Evolutionary conservation across 2,888 invertebrate species (phyloP).

Genomic region (Yponomeuta evonymella): DNA sequence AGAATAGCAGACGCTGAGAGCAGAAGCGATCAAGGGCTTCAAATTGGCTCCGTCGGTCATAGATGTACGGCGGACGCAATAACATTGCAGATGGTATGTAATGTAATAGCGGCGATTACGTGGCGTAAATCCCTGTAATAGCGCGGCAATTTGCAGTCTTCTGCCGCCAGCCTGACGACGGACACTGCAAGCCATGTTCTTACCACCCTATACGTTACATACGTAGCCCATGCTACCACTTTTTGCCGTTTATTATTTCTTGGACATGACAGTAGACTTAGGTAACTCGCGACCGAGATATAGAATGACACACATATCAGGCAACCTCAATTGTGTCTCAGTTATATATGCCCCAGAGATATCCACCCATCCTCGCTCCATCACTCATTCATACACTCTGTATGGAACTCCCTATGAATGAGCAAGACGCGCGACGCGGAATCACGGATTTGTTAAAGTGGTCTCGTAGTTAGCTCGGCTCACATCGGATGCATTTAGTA

Average conservation of each 20-base stretch:
- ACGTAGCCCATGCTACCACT: neutral
- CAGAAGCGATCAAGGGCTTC: neutral
- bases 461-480: too few relatives aligned
- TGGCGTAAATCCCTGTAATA: slow-evolving; percentile 47
- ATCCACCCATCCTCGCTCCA: too few relatives aligned
- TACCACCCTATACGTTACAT: neutral
- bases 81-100: slow-evolving; percentile 28
- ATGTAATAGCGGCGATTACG: slow-evolving; percentile 44
- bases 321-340: too few relatives aligned
- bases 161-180: slow-evolving; percentile 24
- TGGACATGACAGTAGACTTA: neutral
- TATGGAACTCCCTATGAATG: too few relatives aligned
- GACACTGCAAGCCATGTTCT: slow-evolving; percentile 8
- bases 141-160: slow-evolving; percentile 41
- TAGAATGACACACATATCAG: too few relatives aligned
- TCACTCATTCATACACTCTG: too few relatives aligned
- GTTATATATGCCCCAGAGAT: too few relatives aligned
- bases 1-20: neutral
- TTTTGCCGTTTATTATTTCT: neutral
- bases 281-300: too few relatives aligned
- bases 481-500: too few relatives aligned
- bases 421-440: too few relatives aligned
- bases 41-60: slow-evolving; percentile 6
- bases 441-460: too few relatives aligned
- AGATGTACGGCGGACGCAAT: neutral